These are phyloP conservation scores for Catocala nupta DNA, from an alignment of 2,888 invertebrate genomes.

Conservation along the genomic window DNA sequence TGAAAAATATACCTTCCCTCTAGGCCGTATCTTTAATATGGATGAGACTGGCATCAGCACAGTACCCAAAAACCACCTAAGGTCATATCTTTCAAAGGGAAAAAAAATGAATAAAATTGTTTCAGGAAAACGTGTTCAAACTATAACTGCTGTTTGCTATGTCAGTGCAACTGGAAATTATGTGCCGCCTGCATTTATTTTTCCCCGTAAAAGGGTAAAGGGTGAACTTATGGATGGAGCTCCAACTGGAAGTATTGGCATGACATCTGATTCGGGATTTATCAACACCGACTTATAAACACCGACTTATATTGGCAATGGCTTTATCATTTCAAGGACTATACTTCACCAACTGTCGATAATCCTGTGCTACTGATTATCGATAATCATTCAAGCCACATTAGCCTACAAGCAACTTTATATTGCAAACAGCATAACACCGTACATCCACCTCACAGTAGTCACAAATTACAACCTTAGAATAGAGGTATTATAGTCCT, in stretches of 20 bases:
- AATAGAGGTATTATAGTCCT: slow-evolving; percentile 23
- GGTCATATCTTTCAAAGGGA: slow-evolving; percentile 47
- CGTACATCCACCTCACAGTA: slow-evolving; percentile 33
- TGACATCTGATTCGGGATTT: slow-evolving; percentile 51
- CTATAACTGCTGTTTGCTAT: slow-evolving; percentile 46
- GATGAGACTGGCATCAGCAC: slow-evolving; percentile 32
- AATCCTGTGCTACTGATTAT: slow-evolving; percentile 49
- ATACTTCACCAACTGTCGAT: slow-evolving; percentile 42
- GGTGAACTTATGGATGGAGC: too few relatives aligned
- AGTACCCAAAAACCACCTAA: slow-evolving; percentile 50
- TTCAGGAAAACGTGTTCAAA: slow-evolving; percentile 42
- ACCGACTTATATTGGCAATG: slow-evolving; percentile 46
- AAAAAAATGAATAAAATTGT: slow-evolving; percentile 47
- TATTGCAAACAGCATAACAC: slow-evolving; percentile 29
- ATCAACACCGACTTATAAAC: slow-evolving; percentile 50
- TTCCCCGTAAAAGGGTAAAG: too few relatives aligned
- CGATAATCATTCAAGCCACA: slow-evolving; percentile 29
- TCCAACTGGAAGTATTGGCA: slow-evolving; percentile 38
- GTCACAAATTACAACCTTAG: slow-evolving; percentile 29
- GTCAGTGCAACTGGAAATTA: slow-evolving; percentile 48
- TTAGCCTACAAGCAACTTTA: slow-evolving; percentile 22
- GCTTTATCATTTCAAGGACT: slow-evolving; percentile 49
- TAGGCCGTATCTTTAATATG: slow-evolving; percentile 29
- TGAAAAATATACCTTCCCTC: too few relatives aligned
- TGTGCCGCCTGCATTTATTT: too few relatives aligned